phyloP scores from a whole-genome alignment of 2,797 vertebrate species.

The Acipenser ruthenus region DNA sequence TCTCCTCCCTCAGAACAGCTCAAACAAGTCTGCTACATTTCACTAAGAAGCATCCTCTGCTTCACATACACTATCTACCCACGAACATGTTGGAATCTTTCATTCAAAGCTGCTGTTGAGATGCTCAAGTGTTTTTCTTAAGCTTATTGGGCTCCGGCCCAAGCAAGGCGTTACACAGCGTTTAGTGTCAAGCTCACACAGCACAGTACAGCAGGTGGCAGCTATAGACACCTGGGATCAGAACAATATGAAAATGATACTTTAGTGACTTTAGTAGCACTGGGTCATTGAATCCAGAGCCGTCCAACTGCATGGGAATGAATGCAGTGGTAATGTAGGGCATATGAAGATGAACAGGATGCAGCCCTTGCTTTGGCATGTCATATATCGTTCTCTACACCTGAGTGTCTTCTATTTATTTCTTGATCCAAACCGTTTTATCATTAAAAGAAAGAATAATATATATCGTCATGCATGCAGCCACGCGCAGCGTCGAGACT shows the following conservation, averaged over 20 bases:
- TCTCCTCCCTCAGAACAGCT: conserved; percentile 11
- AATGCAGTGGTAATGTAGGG: neutral
- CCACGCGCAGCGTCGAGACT: no score
- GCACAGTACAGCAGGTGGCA: neutral
- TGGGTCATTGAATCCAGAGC: neutral
- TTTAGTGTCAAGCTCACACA: neutral
- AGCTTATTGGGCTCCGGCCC: neutral
- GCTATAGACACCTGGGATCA: neutral
- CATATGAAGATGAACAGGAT: conserved; percentile 7
- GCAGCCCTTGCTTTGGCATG: neutral
- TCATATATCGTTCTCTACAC: neutral
- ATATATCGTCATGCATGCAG: no score
- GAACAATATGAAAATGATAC: neutral
- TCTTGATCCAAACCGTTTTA: neutral
- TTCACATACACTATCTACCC: conserved; percentile 42
- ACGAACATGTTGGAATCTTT: conserved; percentile 44
- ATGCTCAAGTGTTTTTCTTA: neutral
- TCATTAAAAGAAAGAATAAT: conserved; percentile 20
- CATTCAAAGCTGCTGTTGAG: conserved; percentile 26
- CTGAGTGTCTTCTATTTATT: neutral
- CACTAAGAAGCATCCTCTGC: conserved; percentile 40
- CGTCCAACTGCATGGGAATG: conserved; percentile 1
- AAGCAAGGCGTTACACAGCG: no score
- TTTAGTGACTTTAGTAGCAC: neutral
- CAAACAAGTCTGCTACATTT: conserved; percentile 40